Conservation (phyloP, 2,797 vertebrate genomes). For the Anguilla pacifica region DNA sequence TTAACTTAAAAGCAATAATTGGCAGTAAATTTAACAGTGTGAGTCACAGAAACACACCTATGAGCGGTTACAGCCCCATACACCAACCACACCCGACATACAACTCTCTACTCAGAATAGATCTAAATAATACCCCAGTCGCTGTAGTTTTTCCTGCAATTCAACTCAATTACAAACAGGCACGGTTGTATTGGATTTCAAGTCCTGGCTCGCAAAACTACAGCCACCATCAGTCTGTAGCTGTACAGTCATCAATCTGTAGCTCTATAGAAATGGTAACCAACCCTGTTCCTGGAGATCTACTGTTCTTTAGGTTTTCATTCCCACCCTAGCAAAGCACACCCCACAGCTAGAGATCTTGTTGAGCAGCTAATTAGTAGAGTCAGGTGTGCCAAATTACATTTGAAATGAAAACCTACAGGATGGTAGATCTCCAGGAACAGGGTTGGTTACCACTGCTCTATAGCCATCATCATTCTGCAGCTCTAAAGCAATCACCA, state of each 20-base stretch:
- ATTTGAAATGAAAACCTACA: too few relatives aligned
- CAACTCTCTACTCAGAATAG: conserved; percentile 2
- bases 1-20: conserved; percentile 3
- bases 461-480: too few relatives aligned
- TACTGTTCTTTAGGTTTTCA: too few relatives aligned
- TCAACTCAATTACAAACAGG: conserved; percentile 6
- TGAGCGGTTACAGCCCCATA: background rate
- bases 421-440: too few relatives aligned
- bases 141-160: conserved; percentile 14
- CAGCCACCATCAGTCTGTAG: background rate
- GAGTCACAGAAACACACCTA: background rate
- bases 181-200: background rate
- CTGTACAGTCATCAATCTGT: background rate
- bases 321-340: too few relatives aligned
- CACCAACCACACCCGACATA: background rate
- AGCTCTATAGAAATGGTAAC: background rate
- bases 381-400: too few relatives aligned
- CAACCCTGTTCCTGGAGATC: too few relatives aligned
- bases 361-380: too few relatives aligned
- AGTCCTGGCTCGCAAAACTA: background rate
- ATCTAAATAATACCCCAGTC: conserved; percentile 16
- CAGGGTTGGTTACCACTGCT: too few relatives aligned
- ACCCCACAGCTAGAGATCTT: too few relatives aligned
- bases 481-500: background rate
- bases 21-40: background rate